Evolutionary conservation across 2,797 vertebrate species (phyloP), one percentile per base, ranked within the genome.

Genomic region (Parambassis ranga): DNA sequence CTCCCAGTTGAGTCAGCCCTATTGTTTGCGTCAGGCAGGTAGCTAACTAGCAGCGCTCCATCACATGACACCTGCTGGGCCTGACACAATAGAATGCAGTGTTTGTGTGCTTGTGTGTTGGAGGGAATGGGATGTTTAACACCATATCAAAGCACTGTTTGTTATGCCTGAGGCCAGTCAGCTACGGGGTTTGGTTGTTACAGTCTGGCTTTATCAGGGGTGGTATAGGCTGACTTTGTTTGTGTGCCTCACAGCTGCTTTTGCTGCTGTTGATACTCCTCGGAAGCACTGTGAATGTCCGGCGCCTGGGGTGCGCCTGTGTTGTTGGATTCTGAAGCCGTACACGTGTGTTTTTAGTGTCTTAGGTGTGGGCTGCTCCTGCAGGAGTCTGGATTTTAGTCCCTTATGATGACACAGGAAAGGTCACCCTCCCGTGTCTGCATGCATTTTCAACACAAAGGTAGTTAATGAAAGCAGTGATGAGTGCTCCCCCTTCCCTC

Each of bases 11-110:
- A 64, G 53, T 64, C 42, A 0, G 57, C 22, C 53, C 77, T 58
- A 88, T 92, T 92, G 90, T 92, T 89, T 89, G 71, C 49, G 11
- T 87, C 80, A 79, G 73, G 72, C 85, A 92, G 92, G 90, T 91
- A 92, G 83, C 87, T 75, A 65, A 79, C 76, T 19, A 75, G 71
- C 75, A 76, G 78, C 32, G 65, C 81, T 68, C 32, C 77, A 44
- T 90, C 90, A 91, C 88, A 90, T 91, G 88, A 78, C 0, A 44
- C 88, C 86, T 83, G 87, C 90, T 87, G 89, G 67, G 87, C 74
- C 59, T 73, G 81, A 87, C 79, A 91, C 90, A 90, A 89, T 90
- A 59, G 84, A 66, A 52, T 15, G 3, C 63, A 28, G 65, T 87
- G 82, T 87, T 71, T 82, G 68, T 74, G 65, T 75, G 68, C 57